These are phyloP conservation scores for Hirtodrosophila trivittata DNA, from an alignment of 2,888 invertebrate species.

Conservation along the genomic window DNA sequence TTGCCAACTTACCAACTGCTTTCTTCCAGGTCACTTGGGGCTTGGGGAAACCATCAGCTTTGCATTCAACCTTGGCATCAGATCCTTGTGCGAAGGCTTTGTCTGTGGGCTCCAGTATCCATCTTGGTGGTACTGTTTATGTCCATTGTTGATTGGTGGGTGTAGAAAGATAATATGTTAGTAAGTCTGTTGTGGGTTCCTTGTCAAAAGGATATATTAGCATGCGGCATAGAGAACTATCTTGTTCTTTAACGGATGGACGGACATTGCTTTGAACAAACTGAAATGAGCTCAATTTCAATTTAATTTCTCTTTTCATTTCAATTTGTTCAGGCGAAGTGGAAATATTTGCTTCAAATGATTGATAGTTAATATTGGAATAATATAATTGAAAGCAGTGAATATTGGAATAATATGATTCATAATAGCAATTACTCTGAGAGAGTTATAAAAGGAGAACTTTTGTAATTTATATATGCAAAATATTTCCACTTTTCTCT, in stretches of 20 bases:
- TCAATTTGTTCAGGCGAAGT: conserved; percentile 37
- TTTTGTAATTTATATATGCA: no score
- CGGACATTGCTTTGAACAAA: conserved; percentile 62
- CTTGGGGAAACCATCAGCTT: conserved; percentile 97
- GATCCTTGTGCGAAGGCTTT: conserved; percentile 97
- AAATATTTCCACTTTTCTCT: conserved; percentile 65
- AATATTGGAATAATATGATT: no score
- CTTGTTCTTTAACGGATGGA: conserved; percentile 61
- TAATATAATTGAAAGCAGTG: no score
- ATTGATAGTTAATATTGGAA: no score
- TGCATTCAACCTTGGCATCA: conserved; percentile 96
- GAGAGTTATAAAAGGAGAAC: no score
- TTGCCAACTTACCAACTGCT: conserved; percentile 94
- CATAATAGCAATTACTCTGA: no score
- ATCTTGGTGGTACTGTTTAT: conserved; percentile 95
- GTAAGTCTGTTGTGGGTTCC: conserved; percentile 22
- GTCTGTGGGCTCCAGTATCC: conserved; percentile 97
- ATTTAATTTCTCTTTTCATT: conserved; percentile 30
- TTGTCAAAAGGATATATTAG: conserved; percentile 11
- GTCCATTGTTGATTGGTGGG: conserved; percentile 21
- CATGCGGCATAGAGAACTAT: conserved; percentile 76
- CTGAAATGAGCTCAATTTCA: conserved; percentile 53
- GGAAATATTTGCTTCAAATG: conserved; percentile 49
- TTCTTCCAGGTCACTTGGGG: conserved; percentile 97
- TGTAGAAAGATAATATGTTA: conserved; percentile 66